These are phyloP conservation scores for Pyrgus malvae DNA, from an alignment of 2,888 invertebrate species.

Conservation along the genomic window DNA sequence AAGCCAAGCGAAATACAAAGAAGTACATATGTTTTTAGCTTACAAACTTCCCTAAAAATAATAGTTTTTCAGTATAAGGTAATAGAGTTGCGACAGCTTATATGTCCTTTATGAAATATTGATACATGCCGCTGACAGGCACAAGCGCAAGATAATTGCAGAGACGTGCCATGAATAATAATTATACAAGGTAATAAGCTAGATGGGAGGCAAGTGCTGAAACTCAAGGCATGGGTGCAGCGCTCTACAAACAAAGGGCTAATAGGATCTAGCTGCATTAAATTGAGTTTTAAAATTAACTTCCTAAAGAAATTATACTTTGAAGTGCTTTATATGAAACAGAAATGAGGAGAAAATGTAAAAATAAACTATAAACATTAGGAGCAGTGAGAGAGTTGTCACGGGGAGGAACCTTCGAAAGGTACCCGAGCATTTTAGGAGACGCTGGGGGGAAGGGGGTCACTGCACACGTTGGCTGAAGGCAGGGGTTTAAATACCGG, in stretches of 20 bases:
- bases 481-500: no score
- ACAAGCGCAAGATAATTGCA: slow-evolving; percentile 51
- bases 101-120: slow-evolving; percentile 46
- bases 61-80: not conserved
- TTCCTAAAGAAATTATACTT: slow-evolving; percentile 38
- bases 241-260: slow-evolving; percentile 49
- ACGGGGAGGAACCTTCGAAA: no score
- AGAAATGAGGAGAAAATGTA: no score
- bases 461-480: no score
- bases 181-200: slow-evolving; percentile 51
- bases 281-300: slow-evolving; percentile 52
- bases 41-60: not conserved
- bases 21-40: no score
- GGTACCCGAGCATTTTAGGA: no score
- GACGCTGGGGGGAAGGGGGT: no score
- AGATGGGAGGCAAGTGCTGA: slow-evolving; percentile 7
- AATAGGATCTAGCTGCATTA: slow-evolving; percentile 49
- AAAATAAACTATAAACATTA: no score
- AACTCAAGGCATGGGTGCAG: slow-evolving; percentile 19
- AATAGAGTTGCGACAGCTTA: slow-evolving; percentile 31
- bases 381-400: no score
- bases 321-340: no score
- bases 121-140: slow-evolving; percentile 42
- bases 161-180: slow-evolving; percentile 62
- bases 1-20: no score